Conservation (phyloP, 2,113 vertebrate species). For the Procavia capensis region DNA sequence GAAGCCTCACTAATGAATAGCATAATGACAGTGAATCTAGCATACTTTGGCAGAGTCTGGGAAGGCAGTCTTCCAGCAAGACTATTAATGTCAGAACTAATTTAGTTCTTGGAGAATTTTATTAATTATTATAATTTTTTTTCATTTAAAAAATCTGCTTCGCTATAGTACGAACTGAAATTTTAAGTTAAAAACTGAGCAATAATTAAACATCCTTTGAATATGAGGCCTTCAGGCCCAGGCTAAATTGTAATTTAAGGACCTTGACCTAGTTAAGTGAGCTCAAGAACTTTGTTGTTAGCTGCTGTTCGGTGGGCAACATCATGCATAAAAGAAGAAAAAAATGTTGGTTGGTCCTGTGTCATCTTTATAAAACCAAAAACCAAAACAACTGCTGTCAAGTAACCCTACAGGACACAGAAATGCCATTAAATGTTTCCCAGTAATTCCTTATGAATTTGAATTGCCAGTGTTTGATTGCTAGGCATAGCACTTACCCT, state of each 20-base stretch:
- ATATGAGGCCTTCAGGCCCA: neutral
- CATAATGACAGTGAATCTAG: neutral
- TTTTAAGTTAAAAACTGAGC: constrained; percentile 37
- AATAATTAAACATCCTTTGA: neutral
- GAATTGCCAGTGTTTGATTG: no score
- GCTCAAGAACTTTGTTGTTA: neutral
- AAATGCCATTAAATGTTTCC: no score
- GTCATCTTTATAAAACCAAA: neutral
- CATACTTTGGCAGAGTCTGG: neutral
- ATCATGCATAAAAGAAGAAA: neutral
- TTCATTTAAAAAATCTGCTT: constrained; percentile 33
- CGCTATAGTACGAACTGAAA: constrained; percentile 26
- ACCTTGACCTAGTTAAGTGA: neutral
- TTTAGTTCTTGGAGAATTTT: constrained; percentile 51
- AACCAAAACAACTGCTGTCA: no score
- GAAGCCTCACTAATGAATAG: neutral
- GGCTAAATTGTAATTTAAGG: neutral
- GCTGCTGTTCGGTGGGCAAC: neutral
- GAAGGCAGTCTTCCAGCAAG: constrained; percentile 59
- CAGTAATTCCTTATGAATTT: no score
- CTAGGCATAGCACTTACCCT: no score
- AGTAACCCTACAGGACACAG: no score
- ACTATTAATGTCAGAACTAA: constrained; percentile 61
- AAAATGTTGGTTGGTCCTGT: neutral
- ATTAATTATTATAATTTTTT: constrained; percentile 62